Conservation (phyloP, 2,888 invertebrate genomes). For the Buathra laborator region DNA sequence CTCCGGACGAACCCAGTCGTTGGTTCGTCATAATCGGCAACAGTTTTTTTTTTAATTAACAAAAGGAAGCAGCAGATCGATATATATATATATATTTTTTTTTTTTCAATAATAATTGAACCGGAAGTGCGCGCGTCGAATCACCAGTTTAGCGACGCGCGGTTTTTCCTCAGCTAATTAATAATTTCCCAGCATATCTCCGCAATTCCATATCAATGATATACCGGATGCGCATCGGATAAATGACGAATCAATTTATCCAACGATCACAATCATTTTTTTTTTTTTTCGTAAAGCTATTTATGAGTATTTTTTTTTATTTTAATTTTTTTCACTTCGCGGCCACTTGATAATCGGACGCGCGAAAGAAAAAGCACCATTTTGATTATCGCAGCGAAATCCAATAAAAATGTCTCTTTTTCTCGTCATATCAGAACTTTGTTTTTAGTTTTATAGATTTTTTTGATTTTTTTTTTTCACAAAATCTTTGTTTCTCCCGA, state of each 20-base stretch:
- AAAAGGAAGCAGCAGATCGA: conserved; percentile 5
- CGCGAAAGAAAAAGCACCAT: conserved; percentile 60
- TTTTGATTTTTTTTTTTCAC: conserved; percentile 15
- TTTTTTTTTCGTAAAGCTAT: conserved; percentile 46
- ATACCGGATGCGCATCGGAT: conserved; percentile 17
- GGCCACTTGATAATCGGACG: conserved; percentile 38
- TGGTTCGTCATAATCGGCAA: conserved; percentile 45
- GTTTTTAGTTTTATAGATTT: conserved; percentile 18
- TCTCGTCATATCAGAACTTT: conserved; percentile 64
- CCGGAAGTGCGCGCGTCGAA: not conserved
- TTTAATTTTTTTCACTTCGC: conserved; percentile 10
- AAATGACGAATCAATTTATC: conserved; percentile 37
- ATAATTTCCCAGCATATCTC: conserved; percentile 17
- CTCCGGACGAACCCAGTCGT: conserved; percentile 57
- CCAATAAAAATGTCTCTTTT: conserved; percentile 32
- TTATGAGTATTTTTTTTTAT: not conserved
- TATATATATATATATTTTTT: not conserved
- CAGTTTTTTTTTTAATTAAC: not conserved
- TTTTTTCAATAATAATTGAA: conserved; percentile 15
- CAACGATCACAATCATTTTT: conserved; percentile 54
- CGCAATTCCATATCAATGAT: conserved; percentile 35
- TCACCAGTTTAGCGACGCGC: not conserved
- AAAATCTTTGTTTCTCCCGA: not conserved
- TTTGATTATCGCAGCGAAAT: conserved; percentile 56
- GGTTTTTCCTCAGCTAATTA: not conserved